Base-by-base conservation (phyloP, 2,797 vertebrate genomes). In the Dipus sagitta region DNA sequence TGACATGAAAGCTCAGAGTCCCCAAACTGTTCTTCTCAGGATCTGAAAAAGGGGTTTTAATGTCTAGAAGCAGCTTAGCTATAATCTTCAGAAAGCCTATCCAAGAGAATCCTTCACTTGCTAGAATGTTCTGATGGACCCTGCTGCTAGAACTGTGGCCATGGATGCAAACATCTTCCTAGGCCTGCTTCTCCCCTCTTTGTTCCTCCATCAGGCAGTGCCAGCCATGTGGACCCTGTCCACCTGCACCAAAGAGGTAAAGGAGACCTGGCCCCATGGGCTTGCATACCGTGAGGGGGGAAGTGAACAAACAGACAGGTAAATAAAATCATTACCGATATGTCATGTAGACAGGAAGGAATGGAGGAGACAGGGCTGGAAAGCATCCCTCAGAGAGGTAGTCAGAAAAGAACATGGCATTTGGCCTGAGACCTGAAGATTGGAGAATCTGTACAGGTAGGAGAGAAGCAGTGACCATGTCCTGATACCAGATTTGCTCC, bases 171-270 rank as follows among this genome's bases (percentile, higher is more conserved):
- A 26, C 13, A 8, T 78, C 82, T 75, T 34, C 42, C 71, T 3
- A 38, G 34, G 21, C 26, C 30, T 12, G 1, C 7, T 23, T 17
- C 9, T 12, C 14, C 28, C n/a, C 15, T 32, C 7, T 65, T 30
- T 2, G 7, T 21, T 20, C 32, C 5, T 79, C 7, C 4, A 0
- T 60, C n/a, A 20, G 17, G 1, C 1, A 0, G 24, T 0, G n/a
- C 18, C 38, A 6, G 3, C 30, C 30, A 23, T 11, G 13, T 67
- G n/a, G 21, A 28, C 6, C 38, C 8, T 65, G 3, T 52, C 15
- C 26, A 13, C 15, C 54, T 58, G 17, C 54, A 58, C 54, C 13
- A 12, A 58, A n/a, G 32, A 79, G 18, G 0, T 62, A 68, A 68
- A 14, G 2, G 3, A 30, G 20, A 20, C 14, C 3, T 24, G 26